A percentile compares a stretch with the other conserved stretches of the same genome.
phyloP scores from a whole-genome alignment of 2,113 vertebrate species.

The Ariopsis seemanni region DNA sequence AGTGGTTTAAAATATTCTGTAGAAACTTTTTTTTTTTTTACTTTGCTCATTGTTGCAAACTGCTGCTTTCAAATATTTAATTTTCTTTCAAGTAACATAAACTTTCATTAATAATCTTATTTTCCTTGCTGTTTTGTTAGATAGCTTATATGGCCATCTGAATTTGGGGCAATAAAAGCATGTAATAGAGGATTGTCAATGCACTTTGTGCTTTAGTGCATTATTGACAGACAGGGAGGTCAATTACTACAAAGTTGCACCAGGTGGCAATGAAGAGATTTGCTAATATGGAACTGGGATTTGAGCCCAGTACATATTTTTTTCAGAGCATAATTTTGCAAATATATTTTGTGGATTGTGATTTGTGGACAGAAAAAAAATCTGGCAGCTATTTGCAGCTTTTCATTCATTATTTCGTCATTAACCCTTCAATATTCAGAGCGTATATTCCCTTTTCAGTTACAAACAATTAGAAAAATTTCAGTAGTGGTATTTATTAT shows the following conservation, averaged over 20 bases:
- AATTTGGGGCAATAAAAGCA: not conserved
- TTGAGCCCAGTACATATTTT: not conserved
- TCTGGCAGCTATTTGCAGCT: not conserved
- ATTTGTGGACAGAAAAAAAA: not conserved
- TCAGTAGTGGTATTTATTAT: not conserved
- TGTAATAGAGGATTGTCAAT: not conserved
- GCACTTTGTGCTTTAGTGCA: not conserved
- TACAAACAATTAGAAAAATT: not conserved
- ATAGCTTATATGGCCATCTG: not conserved
- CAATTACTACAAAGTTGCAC: not conserved
- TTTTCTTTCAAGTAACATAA: not conserved
- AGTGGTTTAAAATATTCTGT: not conserved
- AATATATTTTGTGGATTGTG: not conserved
- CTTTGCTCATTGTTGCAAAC: not conserved
- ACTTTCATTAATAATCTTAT: not conserved
- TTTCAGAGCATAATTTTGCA: not conserved
- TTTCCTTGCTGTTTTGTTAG: not conserved
- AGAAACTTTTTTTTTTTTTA: not conserved
- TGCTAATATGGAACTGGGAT: not conserved
- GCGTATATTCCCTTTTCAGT: not conserved
- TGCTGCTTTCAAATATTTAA: not conserved
- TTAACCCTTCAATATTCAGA: not conserved
- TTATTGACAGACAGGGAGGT: not conserved
- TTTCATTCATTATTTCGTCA: not conserved
- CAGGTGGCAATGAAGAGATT: conserved; percentile 22